These are phyloP conservation scores for Acanthaster planci DNA, from an alignment of 35 echinoderm and acorn worm species.

Conservation along the genomic window DNA sequence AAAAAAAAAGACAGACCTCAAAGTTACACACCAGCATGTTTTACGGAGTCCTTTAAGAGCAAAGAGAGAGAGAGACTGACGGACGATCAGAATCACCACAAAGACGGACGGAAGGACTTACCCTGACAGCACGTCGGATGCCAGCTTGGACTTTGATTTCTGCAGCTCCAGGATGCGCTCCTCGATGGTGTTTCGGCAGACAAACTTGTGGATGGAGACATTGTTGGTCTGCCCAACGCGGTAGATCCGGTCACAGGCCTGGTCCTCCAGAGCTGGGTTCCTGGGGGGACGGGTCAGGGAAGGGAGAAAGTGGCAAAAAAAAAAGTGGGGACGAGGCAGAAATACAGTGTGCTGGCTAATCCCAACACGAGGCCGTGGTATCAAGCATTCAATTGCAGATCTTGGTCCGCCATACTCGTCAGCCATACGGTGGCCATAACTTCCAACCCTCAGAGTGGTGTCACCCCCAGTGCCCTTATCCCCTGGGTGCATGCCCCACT, in stretches of 20 bases:
- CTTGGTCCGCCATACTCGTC: too few relatives aligned
- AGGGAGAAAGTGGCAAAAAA: too few relatives aligned
- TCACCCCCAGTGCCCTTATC: too few relatives aligned
- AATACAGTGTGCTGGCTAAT: too few relatives aligned
- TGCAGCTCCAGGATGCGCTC: constrained; percentile 74
- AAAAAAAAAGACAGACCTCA: constrained; percentile 19
- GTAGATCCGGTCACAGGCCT: constrained; percentile 93
- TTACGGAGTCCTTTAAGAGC: background rate
- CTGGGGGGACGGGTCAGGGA: constrained; percentile 39
- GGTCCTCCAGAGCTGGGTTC: constrained; percentile 95
- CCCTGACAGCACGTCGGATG: constrained; percentile 91
- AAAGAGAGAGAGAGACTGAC: background rate
- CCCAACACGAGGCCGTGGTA: too few relatives aligned
- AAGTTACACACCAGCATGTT: background rate
- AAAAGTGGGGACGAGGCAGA: too few relatives aligned
- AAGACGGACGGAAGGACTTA: constrained; percentile 42
- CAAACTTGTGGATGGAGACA: constrained; percentile 95
- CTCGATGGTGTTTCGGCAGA: constrained; percentile 88
- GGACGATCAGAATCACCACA: background rate
- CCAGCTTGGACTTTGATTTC: constrained; percentile 79
- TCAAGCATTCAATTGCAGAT: too few relatives aligned
- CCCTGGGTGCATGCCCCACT: too few relatives aligned
- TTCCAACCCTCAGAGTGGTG: too few relatives aligned
- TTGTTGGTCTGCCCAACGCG: constrained; percentile 75
- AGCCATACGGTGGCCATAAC: too few relatives aligned